phyloP scores from a whole-genome alignment of 2,113 vertebrate species.

The Oncorhynchus clarkii region DNA sequence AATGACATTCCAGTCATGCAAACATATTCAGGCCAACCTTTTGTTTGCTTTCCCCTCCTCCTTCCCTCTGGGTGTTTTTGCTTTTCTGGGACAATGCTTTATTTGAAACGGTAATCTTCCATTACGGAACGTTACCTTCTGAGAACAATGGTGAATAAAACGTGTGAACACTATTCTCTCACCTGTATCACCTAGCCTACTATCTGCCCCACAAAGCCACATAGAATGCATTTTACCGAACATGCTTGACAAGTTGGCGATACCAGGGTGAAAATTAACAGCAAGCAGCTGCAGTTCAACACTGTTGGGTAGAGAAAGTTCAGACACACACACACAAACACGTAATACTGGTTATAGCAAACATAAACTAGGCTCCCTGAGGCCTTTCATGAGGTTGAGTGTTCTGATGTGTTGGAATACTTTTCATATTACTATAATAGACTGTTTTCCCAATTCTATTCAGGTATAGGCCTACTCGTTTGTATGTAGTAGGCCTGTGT shows the following conservation, averaged over 20 bases:
- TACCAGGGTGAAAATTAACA: background rate
- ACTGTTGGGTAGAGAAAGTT: background rate
- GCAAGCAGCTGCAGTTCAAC: background rate
- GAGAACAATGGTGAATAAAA: conserved; percentile 3
- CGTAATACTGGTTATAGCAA: no score
- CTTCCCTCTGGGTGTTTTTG: conserved; percentile 18
- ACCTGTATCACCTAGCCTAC: conserved; percentile 28
- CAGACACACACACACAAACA: no score
- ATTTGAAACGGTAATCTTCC: conserved; percentile 22
- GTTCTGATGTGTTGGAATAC: no score
- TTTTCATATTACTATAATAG: no score
- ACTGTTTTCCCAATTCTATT: no score
- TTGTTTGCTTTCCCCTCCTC: conserved; percentile 14
- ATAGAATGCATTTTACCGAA: background rate
- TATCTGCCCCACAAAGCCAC: background rate
- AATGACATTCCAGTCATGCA: background rate
- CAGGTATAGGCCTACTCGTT: no score
- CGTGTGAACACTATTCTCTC: conserved; percentile 12
- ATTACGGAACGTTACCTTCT: conserved; percentile 20
- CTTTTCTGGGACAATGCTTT: conserved; percentile 11
- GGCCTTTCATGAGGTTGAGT: no score
- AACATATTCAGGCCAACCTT: conserved; percentile 1
- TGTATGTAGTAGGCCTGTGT: no score
- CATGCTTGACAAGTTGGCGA: background rate
- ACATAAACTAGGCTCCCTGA: no score